Evolutionary conservation across 2,797 vertebrate species (phyloP).

Genomic region (Myotis vivesi): DNA sequence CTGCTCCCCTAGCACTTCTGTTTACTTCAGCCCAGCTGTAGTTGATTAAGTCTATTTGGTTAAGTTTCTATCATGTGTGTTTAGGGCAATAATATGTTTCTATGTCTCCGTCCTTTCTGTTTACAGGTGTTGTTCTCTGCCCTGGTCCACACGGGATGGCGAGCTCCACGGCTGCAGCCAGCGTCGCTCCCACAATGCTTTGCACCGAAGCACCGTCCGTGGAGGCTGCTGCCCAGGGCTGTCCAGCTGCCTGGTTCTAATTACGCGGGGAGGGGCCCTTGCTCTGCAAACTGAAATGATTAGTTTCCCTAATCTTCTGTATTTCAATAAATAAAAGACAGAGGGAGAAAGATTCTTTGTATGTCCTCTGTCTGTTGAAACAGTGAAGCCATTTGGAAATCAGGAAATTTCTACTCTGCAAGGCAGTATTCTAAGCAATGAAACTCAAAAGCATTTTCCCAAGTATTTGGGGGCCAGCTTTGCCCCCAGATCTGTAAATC

Average conservation of each 20-base stretch:
- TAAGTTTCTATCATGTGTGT: slow-evolving; percentile 1
- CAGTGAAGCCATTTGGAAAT: slow-evolving; percentile 23
- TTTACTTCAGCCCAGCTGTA: slow-evolving; percentile 65
- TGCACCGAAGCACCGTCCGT: fast-evolving
- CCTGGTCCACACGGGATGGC: not conserved
- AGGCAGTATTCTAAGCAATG: slow-evolving; percentile 9
- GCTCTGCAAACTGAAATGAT: slow-evolving; percentile 41
- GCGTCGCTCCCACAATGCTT: slow-evolving; percentile 41
- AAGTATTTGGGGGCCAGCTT: slow-evolving; percentile 16
- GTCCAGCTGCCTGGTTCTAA: slow-evolving; percentile 53
- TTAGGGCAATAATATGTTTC: not conserved
- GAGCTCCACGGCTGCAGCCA: not conserved
- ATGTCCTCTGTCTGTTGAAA: slow-evolving; percentile 18
- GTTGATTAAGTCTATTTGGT: slow-evolving; percentile 48
- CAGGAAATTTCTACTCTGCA: not conserved
- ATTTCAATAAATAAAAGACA: slow-evolving; percentile 59
- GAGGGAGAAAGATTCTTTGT: not conserved
- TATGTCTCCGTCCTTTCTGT: not conserved
- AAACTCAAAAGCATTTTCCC: slow-evolving; percentile 43
- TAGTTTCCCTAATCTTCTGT: slow-evolving; percentile 29
- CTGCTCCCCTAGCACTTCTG: slow-evolving; percentile 12
- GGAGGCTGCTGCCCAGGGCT: not conserved
- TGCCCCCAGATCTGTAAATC: slow-evolving; percentile 46
- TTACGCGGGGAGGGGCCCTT: not conserved
- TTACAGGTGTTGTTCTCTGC: not conserved